Evolutionary conservation across 2,888 invertebrate species (phyloP).

Genomic region (Suillia variegata): DNA sequence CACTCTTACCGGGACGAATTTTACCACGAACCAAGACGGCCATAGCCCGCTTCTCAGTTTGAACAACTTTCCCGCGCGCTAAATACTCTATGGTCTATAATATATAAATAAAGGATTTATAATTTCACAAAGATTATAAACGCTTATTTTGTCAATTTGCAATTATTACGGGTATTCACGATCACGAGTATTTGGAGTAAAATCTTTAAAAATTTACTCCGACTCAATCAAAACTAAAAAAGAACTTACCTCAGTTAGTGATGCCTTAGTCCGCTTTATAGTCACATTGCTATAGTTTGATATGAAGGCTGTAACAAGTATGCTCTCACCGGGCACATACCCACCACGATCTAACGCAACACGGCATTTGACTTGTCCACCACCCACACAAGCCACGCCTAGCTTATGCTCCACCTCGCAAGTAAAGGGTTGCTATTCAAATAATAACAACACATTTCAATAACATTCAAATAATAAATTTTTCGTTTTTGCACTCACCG

Average conservation of each 20-base stretch:
- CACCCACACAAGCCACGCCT: slow-evolving; percentile 86
- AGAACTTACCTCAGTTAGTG: slow-evolving; percentile 69
- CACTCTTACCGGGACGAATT: slow-evolving; percentile 79
- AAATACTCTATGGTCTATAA: slow-evolving; percentile 84
- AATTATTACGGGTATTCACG: background rate
- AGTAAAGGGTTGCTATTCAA: slow-evolving; percentile 79
- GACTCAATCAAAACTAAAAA: no score
- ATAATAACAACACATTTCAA: slow-evolving; percentile 14
- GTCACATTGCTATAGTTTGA: slow-evolving; percentile 84
- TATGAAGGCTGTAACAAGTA: slow-evolving; percentile 83
- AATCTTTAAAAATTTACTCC: background rate
- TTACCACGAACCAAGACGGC: slow-evolving; percentile 80
- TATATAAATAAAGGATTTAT: background rate
- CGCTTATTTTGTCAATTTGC: no score
- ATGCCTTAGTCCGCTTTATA: slow-evolving; percentile 83
- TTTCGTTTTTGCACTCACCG: slow-evolving; percentile 68
- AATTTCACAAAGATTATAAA: background rate
- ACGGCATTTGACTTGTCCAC: slow-evolving; percentile 84
- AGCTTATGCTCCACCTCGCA: slow-evolving; percentile 90
- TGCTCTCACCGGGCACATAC: slow-evolving; percentile 93
- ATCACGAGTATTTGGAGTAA: no score
- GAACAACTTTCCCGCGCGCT: slow-evolving; percentile 83
- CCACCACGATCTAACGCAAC: slow-evolving; percentile 89
- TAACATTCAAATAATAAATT: background rate
- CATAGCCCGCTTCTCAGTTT: slow-evolving; percentile 84